These are phyloP conservation scores for Menura novaehollandiae DNA, from an alignment of 2,113 vertebrate genomes.

Conservation along the genomic window DNA sequence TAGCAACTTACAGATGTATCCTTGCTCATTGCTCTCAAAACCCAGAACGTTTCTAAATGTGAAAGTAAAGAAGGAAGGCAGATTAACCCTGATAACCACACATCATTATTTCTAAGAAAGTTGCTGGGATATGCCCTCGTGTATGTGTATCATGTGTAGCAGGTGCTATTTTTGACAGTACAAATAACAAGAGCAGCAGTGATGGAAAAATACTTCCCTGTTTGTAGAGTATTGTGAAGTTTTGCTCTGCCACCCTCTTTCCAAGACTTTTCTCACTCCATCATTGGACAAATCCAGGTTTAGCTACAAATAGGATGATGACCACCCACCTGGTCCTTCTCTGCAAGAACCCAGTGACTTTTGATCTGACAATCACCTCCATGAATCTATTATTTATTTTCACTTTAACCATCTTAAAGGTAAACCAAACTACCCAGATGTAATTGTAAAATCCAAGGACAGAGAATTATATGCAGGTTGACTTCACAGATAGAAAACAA, in stretches of 20 bases:
- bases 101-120: background rate
- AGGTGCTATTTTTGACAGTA: background rate
- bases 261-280: background rate
- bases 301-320: background rate
- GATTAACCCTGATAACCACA: background rate
- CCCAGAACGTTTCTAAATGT: background rate
- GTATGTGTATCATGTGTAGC: background rate
- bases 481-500: slow-evolving; percentile 21
- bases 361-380: background rate
- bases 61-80: background rate
- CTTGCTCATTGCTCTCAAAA: background rate
- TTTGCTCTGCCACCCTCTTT: background rate
- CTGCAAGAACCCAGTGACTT: background rate
- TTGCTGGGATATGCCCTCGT: background rate
- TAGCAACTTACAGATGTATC: background rate
- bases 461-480: background rate
- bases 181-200: background rate
- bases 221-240: background rate
- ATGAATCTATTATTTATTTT: background rate
- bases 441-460: slow-evolving; percentile 23
- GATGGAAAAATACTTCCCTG: background rate
- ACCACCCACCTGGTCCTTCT: background rate
- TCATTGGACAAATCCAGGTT: background rate
- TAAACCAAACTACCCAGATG: background rate
- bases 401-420: background rate